Base-by-base conservation (phyloP, 2,113 vertebrate species). In the Antennarius striatus region DNA sequence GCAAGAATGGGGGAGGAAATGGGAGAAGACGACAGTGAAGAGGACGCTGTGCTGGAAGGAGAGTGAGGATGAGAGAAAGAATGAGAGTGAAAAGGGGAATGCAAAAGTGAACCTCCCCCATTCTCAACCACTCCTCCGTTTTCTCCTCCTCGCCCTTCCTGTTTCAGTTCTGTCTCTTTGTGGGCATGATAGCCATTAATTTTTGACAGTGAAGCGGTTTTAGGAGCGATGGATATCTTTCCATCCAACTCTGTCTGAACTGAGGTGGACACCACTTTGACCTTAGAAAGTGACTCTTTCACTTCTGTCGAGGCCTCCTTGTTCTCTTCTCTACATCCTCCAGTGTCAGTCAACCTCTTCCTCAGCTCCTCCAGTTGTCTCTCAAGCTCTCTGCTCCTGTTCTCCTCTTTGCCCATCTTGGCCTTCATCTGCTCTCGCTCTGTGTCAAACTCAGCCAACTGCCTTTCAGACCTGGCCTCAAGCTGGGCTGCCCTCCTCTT, bases 21-120 rank as follows among this genome's bases (percentile, higher is more conserved):
- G n/a, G 98, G 98, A 2, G 97, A 98, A 10, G 96, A 95, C 0
- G 95, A 95, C 10, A 98, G 94, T 0, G 98, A 98, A 61, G 96
- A 98, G 36, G 96, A 93, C 28, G 96, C 95, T 0, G 96, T 96
- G 91, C 95, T 90, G 82, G 94, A 91, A 45, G 96, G 98, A 5
- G 98, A 91, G 2, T 83, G 88, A 45, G 85, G 81, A 39, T 84
- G 83, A 56, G 76, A 68, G 22, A 86, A 81, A 60, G 88, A 56
- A 62, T 91, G 71, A 15, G 90, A 77, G 61, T 91, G 92, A 50
- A 92, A 71, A 42, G 91, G 77, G 11, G 81, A 83, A 15, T 86
- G 87, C 45, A 84, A 83, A 6, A 66, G 56, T 1, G 45, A 68
- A 63, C 74, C 87, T 60, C 71, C 85, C 0, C 93, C 96, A 2